phyloP scores from a whole-genome alignment of 2,113 vertebrate species.

The Hiodon alosoides region DNA sequence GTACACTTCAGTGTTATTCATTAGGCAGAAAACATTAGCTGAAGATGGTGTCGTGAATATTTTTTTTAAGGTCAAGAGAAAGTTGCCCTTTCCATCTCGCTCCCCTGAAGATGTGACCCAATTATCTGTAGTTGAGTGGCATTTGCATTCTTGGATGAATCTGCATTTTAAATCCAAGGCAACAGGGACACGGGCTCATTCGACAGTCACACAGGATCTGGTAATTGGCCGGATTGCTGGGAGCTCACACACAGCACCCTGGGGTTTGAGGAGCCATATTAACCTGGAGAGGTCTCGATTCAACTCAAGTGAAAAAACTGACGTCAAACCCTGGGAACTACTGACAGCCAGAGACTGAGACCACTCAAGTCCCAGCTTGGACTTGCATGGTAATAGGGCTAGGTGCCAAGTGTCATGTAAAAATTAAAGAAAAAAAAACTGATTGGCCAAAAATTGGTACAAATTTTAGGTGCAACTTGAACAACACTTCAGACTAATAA shows the following conservation, averaged over 20 bases:
- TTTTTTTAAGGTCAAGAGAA: conserved; percentile 28
- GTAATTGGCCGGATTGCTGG: not conserved
- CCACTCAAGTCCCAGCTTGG: not conserved
- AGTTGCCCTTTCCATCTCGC: conserved; percentile 24
- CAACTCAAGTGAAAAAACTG: no score
- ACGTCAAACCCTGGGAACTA: no score
- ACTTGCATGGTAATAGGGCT: not conserved
- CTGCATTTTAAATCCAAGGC: conserved; percentile 21
- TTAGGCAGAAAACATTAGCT: conserved; percentile 14
- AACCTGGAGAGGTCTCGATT: not conserved
- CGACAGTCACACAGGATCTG: not conserved
- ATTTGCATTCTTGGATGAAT: conserved; percentile 22
- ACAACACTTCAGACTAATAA: no score
- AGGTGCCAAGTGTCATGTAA: no score
- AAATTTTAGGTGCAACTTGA: no score
- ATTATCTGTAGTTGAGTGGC: conserved; percentile 28
- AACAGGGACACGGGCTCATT: conserved; percentile 13
- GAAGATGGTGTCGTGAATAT: conserved; percentile 3
- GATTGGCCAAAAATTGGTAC: no score
- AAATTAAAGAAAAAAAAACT: no score
- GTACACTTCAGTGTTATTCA: not conserved
- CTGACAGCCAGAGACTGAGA: not conserved
- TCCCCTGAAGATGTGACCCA: conserved; percentile 32
- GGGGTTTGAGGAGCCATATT: not conserved
- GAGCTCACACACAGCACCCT: not conserved